A percentile compares a stretch with the other conserved stretches of the same genome.
Conservation (phyloP, 2,113 vertebrate species). For the Zapornia atra region DNA sequence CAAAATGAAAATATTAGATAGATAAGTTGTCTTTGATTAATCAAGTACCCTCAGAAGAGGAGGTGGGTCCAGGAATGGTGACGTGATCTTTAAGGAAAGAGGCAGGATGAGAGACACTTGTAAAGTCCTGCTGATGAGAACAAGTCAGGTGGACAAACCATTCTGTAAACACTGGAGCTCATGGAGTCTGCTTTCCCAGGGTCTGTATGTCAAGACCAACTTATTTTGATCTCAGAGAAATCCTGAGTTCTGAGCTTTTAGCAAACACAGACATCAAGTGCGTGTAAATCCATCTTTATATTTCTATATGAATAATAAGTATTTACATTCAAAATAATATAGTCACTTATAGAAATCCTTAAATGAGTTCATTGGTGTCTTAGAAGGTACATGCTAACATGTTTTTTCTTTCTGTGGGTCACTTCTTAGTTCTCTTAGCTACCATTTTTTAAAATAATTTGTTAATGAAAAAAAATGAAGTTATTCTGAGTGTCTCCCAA, state of each 20-base stretch:
- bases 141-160: background rate
- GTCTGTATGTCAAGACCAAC: background rate
- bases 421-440: background rate
- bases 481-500: background rate
- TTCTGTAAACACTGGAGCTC: background rate
- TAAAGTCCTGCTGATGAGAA: background rate
- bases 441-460: background rate
- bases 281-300: background rate
- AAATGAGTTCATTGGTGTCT: background rate
- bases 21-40: background rate
- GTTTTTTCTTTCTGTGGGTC: background rate
- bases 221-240: background rate
- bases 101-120: background rate
- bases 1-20: background rate
- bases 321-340: background rate
- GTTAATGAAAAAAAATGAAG: background rate
- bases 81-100: background rate
- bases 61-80: background rate
- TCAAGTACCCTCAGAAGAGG: background rate
- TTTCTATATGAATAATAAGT: background rate
- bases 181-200: background rate
- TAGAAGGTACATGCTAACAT: accelerated
- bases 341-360: background rate
- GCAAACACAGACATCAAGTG: background rate
- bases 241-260: background rate